These are phyloP conservation scores for Crossocerus cetratus DNA, from an alignment of 2,888 invertebrate genomes.

Conservation along the genomic window DNA sequence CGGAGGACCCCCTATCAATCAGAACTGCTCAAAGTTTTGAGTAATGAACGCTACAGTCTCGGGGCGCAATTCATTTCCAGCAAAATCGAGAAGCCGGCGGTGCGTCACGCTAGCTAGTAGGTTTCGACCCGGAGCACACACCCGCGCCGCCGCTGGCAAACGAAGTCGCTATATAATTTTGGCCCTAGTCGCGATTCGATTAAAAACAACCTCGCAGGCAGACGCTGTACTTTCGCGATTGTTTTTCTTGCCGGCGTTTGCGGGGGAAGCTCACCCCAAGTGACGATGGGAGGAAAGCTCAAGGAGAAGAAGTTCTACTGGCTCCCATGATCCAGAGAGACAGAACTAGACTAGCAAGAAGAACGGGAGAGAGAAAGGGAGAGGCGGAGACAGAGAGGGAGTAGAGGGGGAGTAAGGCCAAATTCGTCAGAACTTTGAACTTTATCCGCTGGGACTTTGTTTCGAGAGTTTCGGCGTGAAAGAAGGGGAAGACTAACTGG, in stretches of 20 bases:
- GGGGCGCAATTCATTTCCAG: neutral
- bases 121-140: neutral
- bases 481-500: slow-evolving; percentile 49
- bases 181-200: neutral
- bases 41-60: neutral
- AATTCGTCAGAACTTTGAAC: slow-evolving; percentile 49
- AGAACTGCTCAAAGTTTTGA: slow-evolving; percentile 3
- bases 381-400: neutral
- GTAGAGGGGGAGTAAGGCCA: slow-evolving; percentile 34
- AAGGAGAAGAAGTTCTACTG: too few species aligned
- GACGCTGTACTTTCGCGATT: neutral
- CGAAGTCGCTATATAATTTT: neutral
- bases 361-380: neutral
- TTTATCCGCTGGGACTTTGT: slow-evolving; percentile 57
- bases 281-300: too few species aligned
- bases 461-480: slow-evolving; percentile 39
- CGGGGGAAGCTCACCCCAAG: neutral
- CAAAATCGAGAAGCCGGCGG: neutral
- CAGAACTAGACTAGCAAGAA: neutral
- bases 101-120: neutral
- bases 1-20: neutral
- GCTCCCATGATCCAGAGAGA: too few species aligned
- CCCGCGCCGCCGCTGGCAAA: neutral
- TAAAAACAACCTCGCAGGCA: neutral
- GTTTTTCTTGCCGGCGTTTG: neutral